These are phyloP conservation scores for Herpailurus yagouaroundi DNA, from an alignment of 2,113 vertebrate species.

Conservation along the genomic window DNA sequence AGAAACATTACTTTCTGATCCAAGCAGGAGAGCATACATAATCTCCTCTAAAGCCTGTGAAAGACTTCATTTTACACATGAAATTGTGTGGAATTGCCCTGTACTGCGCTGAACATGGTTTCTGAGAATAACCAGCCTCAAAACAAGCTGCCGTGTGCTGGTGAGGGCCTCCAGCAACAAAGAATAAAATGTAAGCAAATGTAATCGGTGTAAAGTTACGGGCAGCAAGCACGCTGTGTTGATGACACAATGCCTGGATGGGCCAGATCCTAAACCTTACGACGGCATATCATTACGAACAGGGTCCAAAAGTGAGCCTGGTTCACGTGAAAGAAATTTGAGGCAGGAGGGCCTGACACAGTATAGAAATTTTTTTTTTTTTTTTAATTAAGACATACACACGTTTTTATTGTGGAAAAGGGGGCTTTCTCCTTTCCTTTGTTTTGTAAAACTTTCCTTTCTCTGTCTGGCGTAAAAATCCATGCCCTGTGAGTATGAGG, in stretches of 20 bases:
- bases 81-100: conserved; percentile 65
- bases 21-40: conserved; percentile 43
- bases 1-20: conserved; percentile 60
- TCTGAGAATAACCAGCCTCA: neutral
- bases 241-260: neutral
- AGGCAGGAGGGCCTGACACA: neutral
- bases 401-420: neutral
- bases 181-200: conserved; percentile 61
- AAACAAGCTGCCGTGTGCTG: neutral
- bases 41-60: conserved; percentile 64
- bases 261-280: neutral
- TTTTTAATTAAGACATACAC: neutral
- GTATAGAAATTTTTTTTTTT: neutral
- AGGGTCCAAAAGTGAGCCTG: neutral
- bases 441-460: neutral
- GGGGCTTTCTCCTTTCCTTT: neutral
- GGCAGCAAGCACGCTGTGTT: neutral
- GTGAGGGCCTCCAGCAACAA: neutral
- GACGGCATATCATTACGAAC: neutral
- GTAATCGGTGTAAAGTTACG: neutral
- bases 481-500: neutral
- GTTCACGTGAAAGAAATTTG: neutral
- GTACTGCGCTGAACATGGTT: neutral
- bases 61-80: conserved; percentile 56
- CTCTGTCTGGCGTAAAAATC: neutral